These are phyloP conservation scores for Rotaria sp. DNA, from an alignment of 2,888 invertebrate genomes.

Conservation along the genomic window DNA sequence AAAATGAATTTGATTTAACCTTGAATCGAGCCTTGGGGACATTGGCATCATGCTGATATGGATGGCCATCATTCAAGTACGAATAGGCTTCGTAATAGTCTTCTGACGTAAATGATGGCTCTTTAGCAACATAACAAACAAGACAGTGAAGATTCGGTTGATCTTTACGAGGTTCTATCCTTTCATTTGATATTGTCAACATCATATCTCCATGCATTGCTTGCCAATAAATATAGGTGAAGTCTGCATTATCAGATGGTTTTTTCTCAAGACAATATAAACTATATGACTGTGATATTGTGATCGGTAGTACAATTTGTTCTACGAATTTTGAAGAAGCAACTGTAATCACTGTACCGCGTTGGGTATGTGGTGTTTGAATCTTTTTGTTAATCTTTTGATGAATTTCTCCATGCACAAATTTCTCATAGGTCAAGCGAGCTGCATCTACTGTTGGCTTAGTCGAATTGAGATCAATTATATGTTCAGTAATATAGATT, in stretches of 20 bases:
- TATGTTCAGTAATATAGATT: not conserved
- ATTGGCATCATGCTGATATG: not conserved
- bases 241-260: not conserved
- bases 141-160: not conserved
- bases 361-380: not conserved
- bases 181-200: not conserved
- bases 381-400: not conserved
- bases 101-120: not conserved
- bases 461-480: not conserved
- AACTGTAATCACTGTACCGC: not conserved
- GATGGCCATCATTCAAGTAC: not conserved
- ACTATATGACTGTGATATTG: not conserved
- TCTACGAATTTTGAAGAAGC: not conserved
- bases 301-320: not conserved
- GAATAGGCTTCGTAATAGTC: not conserved
- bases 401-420: not conserved
- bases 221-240: not conserved
- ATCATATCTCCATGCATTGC: slow-evolving; percentile 14
- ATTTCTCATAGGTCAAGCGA: not conserved
- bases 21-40: not conserved
- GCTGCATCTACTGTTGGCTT: not conserved
- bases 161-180: not conserved
- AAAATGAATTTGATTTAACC: not conserved
- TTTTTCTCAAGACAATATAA: not conserved
- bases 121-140: not conserved